Evolutionary conservation across 2,797 vertebrate species (phyloP).

Genomic region (Etheostoma nigrum): DNA sequence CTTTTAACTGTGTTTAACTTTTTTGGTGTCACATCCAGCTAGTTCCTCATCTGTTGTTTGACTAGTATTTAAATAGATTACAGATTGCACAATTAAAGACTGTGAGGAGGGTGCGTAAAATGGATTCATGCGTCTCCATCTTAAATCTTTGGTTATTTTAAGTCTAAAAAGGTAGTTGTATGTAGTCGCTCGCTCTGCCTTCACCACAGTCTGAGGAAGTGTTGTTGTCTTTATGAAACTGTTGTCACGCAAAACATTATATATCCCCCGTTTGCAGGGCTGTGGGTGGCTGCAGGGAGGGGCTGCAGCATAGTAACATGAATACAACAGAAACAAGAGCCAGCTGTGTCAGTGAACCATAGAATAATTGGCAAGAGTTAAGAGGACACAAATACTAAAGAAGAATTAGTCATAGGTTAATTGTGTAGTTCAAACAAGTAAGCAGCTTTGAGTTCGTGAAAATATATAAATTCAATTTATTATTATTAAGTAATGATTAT

Average conservation of each 20-base stretch:
- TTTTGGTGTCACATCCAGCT: constrained; percentile 7
- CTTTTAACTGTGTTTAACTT: no score
- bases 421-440: neutral
- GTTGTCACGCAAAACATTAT: constrained; percentile 49
- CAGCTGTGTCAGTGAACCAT: neutral
- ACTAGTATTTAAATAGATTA: constrained; percentile 12
- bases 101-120: neutral
- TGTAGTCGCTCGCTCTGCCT: neutral
- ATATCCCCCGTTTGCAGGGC: constrained; percentile 18
- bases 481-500: no score
- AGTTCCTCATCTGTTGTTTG: neutral
- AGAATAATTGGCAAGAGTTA: neutral
- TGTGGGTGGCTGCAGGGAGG: constrained; percentile 31
- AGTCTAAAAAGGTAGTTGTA: neutral
- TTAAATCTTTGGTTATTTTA: neutral
- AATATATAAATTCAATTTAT: no score
- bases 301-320: constrained; percentile 37
- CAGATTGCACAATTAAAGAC: constrained; percentile 2
- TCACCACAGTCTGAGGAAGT: constrained; percentile 41
- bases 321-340: constrained; percentile 38
- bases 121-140: neutral
- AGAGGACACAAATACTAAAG: neutral
- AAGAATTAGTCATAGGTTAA: neutral
- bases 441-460: no score
- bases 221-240: constrained; percentile 18